These are phyloP conservation scores for Lepus townsendii DNA, from an alignment of 2,797 vertebrate species.

Conservation along the genomic window DNA sequence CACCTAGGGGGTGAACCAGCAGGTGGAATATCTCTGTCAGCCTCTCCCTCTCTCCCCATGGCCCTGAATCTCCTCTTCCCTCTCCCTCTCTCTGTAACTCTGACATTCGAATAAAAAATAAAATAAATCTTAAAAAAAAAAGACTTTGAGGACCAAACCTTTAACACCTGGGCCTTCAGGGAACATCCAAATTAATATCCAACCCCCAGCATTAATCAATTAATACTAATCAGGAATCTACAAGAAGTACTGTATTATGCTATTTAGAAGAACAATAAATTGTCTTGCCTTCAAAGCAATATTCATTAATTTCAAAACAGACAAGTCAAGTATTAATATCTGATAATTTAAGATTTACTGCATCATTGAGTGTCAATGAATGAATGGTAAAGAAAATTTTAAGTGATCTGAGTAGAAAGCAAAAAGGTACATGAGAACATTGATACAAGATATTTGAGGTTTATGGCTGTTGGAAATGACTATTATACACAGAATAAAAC, in stretches of 20 bases:
- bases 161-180: too few relatives aligned
- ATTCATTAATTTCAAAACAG: background rate
- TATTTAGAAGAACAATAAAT: background rate
- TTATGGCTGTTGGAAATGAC: background rate
- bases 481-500: background rate
- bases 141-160: too few relatives aligned
- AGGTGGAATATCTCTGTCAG: too few relatives aligned
- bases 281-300: background rate
- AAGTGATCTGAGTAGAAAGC: background rate
- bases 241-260: background rate
- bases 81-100: too few relatives aligned
- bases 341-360: background rate
- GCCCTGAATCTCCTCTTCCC: too few relatives aligned
- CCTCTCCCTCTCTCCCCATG: too few relatives aligned
- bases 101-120: too few relatives aligned
- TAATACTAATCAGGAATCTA: background rate
- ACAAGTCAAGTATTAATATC: background rate
- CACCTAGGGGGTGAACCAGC: too few relatives aligned
- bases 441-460: background rate
- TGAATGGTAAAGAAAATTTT: background rate
- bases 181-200: too few relatives aligned
- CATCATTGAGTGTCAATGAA: background rate
- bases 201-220: background rate
- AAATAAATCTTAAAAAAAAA: too few relatives aligned
- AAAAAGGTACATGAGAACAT: background rate